phyloP scores from a whole-genome alignment of 2,888 invertebrate species.

The Tenthredo livida region DNA sequence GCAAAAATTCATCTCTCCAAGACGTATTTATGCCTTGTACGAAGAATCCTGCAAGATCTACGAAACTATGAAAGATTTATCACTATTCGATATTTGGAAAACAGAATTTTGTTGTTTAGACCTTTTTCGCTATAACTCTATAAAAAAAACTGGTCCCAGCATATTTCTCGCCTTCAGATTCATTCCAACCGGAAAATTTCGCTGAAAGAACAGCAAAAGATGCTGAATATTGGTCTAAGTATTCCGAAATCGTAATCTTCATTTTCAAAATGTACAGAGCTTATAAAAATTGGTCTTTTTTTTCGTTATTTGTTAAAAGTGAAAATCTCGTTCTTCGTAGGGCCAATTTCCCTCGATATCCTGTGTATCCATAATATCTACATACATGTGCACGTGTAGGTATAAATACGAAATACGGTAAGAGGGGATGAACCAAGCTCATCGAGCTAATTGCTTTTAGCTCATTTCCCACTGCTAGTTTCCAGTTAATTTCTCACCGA shows the following conservation, averaged over 20 bases:
- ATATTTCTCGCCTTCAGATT: no score
- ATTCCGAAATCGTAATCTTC: no score
- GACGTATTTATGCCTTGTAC: not conserved
- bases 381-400: not conserved
- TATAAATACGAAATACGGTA: not conserved
- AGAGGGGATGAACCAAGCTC: not conserved
- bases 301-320: no score
- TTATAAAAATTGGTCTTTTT: no score
- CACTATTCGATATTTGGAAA: not conserved
- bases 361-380: not conserved
- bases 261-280: no score
- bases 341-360: not conserved
- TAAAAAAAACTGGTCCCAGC: no score
- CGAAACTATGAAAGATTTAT: not conserved
- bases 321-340: not conserved
- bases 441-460: conserved; percentile 44
- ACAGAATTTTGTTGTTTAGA: not conserved
- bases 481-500: conserved; percentile 45
- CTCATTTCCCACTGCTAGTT: conserved; percentile 36
- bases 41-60: not conserved
- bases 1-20: not conserved
- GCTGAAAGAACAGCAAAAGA: no score
- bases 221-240: no score
- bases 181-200: no score
- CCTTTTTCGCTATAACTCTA: no score